Conservation (phyloP, 2,113 vertebrate genomes). For the Megalops atlanticus region DNA sequence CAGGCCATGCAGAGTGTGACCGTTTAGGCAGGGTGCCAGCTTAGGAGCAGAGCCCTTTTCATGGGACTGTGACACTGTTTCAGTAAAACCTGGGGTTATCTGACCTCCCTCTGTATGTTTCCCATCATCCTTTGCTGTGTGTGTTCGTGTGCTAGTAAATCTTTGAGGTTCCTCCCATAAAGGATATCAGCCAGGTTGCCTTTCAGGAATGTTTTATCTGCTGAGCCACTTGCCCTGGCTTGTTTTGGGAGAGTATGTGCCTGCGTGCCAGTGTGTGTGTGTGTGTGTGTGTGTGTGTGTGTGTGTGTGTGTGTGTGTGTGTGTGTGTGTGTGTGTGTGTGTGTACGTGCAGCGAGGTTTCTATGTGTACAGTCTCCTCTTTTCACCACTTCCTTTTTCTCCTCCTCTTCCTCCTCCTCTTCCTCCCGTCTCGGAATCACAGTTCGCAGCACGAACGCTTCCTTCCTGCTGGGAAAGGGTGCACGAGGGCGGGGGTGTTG, state of each 20-base stretch:
- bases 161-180: no score
- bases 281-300: neutral
- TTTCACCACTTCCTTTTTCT: neutral
- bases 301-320: neutral
- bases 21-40: neutral
- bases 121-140: neutral
- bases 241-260: no score
- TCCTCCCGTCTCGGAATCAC: neutral
- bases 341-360: neutral
- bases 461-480: neutral
- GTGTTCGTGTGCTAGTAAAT: neutral
- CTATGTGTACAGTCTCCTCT: neutral
- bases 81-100: neutral
- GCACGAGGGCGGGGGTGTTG: no score
- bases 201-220: neutral
- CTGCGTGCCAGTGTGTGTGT: no score
- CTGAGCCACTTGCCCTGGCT: neutral
- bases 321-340: neutral
- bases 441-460: neutral
- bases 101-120: neutral
- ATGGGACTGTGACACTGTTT: no score
- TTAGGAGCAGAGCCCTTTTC: neutral
- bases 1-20: neutral
- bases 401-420: neutral
- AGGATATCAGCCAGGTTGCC: neutral